phyloP scores from a whole-genome alignment of 2,113 vertebrate genomes.

The Gnathonemus longibarbis region DNA sequence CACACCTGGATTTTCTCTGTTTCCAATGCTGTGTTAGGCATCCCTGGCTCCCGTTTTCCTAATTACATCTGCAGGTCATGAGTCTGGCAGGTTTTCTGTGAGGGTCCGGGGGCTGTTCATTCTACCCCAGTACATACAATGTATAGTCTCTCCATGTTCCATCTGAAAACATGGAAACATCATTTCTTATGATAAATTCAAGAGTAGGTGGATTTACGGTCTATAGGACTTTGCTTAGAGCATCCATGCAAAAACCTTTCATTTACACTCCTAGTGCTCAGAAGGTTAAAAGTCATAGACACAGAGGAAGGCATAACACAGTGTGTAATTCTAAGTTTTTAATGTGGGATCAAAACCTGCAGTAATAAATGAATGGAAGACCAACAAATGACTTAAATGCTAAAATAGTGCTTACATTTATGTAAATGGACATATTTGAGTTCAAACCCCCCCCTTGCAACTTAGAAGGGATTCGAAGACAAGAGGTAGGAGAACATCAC shows the following conservation, averaged over 20 bases:
- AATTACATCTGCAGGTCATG: background rate
- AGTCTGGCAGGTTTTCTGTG: background rate
- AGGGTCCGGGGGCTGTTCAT: background rate
- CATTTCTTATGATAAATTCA: background rate
- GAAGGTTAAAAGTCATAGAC: constrained; percentile 8
- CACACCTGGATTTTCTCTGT: background rate
- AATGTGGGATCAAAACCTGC: constrained; percentile 51
- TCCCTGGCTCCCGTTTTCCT: too few relatives aligned
- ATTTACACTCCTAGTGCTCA: background rate
- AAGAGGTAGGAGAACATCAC: constrained; percentile 37
- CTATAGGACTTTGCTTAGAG: background rate
- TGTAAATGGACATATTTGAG: constrained; percentile 43
- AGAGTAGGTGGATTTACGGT: background rate
- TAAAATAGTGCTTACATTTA: constrained; percentile 31
- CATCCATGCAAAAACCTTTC: background rate
- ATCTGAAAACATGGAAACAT: background rate
- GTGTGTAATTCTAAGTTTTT: constrained; percentile 6
- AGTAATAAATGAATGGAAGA: constrained; percentile 47
- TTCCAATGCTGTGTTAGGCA: background rate
- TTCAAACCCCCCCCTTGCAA: constrained; percentile 35
- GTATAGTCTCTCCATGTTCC: background rate
- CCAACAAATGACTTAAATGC: constrained; percentile 56
- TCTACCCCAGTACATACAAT: background rate
- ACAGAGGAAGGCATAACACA: constrained; percentile 23
- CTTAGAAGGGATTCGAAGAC: constrained; percentile 48